Evolutionary conservation across 2,113 vertebrate genomes (phyloP), one percentile per base, ranked within the genome.

Genomic region (Ictalurus furcatus): DNA sequence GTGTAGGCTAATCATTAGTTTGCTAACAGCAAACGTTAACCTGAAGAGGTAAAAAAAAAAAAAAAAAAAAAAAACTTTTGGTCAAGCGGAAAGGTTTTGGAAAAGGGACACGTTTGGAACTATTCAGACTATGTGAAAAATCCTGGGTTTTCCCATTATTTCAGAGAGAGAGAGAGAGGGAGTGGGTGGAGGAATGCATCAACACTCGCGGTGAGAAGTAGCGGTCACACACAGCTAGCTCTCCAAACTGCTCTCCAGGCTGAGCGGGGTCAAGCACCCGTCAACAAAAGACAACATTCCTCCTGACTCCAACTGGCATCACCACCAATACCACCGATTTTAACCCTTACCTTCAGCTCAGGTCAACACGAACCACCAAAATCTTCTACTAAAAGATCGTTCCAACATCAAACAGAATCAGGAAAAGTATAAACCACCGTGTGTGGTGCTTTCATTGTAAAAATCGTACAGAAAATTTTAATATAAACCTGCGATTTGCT

Each of bases 221-320:
- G 56, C 44, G 83, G 78, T 89, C 88, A 91, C 91, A 87, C 89
- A 87, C 87, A 85, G 89, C 71, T 73, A 63, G 56, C 91, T 93
- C 92, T 92, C 85, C 79, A 85, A 81, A 90, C 84, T 67, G 90
- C 67, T 63, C 37, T 90, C 44, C 81, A 37, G 89, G 86, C 92
- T 89, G 91, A 93, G 88, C 83, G 30, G 93, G 90, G 94, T 95
- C 93, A 94, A 94, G 93, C 92, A 94, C 93, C 93, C 94, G 11
- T 52, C 86, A 90, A 93, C 91, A 91, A 90, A 91, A 88, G 71
- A 54, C 56, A 5, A 87, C 86, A 94, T 93, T 93, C 90, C 88
- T 88, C 65, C 58, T 76, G 89, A 61, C 65, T 56, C 74, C 40
- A 71, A 90, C 61, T 65, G 89, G 87, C 93, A 92, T 88, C 63